Conservation (phyloP, 2,113 vertebrate species). For the Hepsetus odoe region DNA sequence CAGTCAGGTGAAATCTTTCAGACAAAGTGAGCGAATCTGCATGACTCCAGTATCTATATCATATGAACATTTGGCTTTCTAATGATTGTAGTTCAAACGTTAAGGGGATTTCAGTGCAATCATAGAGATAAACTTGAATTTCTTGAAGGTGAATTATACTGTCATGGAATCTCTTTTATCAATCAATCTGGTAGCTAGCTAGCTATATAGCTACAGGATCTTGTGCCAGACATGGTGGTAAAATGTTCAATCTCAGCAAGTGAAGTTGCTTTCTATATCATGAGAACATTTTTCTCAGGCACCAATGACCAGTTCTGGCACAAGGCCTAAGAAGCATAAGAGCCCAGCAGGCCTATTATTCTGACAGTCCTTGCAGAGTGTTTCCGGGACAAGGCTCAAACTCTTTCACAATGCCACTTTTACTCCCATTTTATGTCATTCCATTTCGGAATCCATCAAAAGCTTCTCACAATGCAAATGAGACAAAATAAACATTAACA, state of each 20-base stretch:
- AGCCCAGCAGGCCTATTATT: constrained; percentile 20
- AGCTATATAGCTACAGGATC: no score
- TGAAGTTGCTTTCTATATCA: no score
- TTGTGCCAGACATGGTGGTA: no score
- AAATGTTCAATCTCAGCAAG: no score
- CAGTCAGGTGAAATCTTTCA: constrained; percentile 92
- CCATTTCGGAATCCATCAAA: constrained; percentile 52
- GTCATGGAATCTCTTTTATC: no score
- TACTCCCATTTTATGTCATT: constrained; percentile 37
- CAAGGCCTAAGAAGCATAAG: constrained; percentile 3
- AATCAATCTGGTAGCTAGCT: no score
- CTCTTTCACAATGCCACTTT: constrained; percentile 25
- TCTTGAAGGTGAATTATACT: no score
- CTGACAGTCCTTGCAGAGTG: background rate
- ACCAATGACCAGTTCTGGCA: background rate
- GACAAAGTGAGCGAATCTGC: constrained; percentile 59
- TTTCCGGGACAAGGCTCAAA: background rate
- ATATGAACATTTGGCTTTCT: background rate
- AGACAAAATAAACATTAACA: constrained; percentile 52
- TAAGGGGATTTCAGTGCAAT: background rate
- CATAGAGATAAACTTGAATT: background rate
- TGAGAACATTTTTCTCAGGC: no score
- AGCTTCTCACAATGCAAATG: constrained; percentile 49
- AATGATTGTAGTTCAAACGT: background rate
- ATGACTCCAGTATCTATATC: background rate